A percentile compares a stretch with the other conserved stretches of the same genome.
These are phyloP conservation scores for Hydrolagus colliei DNA, from an alignment of 2,797 vertebrate species.

Conservation along the genomic window DNA sequence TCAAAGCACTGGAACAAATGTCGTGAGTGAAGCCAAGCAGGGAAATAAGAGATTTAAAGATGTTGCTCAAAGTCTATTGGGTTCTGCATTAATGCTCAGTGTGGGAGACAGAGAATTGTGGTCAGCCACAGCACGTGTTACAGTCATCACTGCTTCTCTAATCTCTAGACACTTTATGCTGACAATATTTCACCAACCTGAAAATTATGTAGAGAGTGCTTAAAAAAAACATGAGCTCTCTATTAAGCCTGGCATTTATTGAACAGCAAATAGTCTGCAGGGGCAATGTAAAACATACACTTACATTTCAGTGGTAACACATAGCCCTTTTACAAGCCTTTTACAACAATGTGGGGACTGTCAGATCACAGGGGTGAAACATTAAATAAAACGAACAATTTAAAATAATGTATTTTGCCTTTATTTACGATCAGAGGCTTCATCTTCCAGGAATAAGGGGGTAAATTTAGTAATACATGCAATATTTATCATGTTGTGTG, in stretches of 20 bases:
- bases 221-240: not conserved
- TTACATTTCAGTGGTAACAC: not conserved
- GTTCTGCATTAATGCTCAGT: not conserved
- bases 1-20: too few relatives aligned
- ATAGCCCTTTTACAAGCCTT: not conserved
- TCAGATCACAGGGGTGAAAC: not conserved
- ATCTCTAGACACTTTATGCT: not conserved
- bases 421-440: not conserved
- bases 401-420: not conserved
- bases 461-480: too few relatives aligned
- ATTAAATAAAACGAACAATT: slow-evolving; percentile 7
- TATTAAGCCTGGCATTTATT: not conserved
- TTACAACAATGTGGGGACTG: not conserved
- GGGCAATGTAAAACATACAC: not conserved
- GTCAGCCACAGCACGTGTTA: not conserved
- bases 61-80: too few relatives aligned
- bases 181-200: not conserved
- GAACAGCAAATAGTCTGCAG: not conserved
- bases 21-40: too few relatives aligned
- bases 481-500: too few relatives aligned
- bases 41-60: too few relatives aligned
- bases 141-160: not conserved
- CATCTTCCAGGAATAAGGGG: too few relatives aligned
- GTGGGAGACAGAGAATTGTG: not conserved
- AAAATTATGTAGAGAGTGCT: not conserved